Conservation (phyloP, 2,797 vertebrate species). For the Aldrovandia affinis region DNA sequence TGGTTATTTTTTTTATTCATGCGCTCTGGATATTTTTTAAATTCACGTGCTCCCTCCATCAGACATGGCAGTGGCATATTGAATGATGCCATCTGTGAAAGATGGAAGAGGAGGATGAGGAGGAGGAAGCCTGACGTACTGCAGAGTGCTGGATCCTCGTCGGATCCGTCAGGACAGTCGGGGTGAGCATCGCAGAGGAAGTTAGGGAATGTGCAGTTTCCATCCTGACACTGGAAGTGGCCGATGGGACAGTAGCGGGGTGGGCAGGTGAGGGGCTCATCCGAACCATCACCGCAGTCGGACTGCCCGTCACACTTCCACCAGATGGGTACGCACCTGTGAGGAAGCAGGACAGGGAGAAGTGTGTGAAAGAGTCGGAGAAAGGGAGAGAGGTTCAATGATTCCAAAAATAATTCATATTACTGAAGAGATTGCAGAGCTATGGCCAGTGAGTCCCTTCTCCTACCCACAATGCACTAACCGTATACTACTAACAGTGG, state of each 20-base stretch:
- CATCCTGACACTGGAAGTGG: conserved; percentile 70
- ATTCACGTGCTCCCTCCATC: background rate
- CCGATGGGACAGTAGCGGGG: conserved; percentile 62
- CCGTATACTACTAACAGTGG: background rate
- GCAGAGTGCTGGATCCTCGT: conserved; percentile 72
- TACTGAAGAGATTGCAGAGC: background rate
- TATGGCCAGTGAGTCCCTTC: too few species aligned
- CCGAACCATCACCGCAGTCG: conserved; percentile 71
- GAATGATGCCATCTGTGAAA: background rate
- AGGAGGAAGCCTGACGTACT: conserved; percentile 53
- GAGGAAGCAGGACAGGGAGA: background rate
- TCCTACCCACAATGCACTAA: background rate
- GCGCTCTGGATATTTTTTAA: background rate
- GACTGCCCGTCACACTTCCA: conserved; percentile 76
- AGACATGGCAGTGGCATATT: background rate
- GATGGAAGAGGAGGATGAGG: background rate
- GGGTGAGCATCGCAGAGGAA: conserved; percentile 62
- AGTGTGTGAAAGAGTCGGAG: background rate
- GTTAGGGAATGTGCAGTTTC: conserved; percentile 65
- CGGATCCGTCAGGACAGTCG: conserved; percentile 67
- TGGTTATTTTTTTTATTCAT: background rate
- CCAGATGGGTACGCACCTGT: conserved; percentile 72
- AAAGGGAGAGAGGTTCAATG: background rate
- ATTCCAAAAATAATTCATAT: background rate
- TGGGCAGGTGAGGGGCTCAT: conserved; percentile 71